Evolutionary conservation across 2,113 vertebrate species (phyloP).

Genomic region (Megaceryle maxima): DNA sequence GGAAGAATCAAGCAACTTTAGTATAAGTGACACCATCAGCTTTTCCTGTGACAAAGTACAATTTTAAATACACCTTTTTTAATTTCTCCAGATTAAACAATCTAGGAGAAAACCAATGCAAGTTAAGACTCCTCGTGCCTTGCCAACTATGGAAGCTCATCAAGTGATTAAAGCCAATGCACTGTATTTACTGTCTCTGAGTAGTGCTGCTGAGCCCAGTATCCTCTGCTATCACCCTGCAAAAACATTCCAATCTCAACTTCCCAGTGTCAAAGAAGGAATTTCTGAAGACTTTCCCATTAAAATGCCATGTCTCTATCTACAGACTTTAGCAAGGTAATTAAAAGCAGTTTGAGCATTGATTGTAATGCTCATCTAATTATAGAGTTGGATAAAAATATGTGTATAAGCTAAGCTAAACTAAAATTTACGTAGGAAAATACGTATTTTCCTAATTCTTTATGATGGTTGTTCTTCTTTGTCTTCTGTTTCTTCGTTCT

Average conservation of each 20-base stretch:
- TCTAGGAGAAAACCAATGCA: conserved; percentile 95
- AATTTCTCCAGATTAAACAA: conserved; percentile 87
- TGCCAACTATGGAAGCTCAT: conserved; percentile 98
- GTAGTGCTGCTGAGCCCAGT: conserved; percentile 94
- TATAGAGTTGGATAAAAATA: neutral
- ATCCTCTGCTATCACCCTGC: conserved; percentile 93
- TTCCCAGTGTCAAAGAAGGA: conserved; percentile 95
- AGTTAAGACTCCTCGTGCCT: conserved; percentile 93
- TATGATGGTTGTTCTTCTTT: neutral
- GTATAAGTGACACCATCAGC: neutral
- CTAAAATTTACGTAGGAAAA: neutral
- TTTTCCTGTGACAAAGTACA: neutral
- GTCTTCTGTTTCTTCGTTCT: neutral
- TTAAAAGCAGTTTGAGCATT: neutral
- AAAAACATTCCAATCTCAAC: conserved; percentile 89
- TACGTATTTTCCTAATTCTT: neutral
- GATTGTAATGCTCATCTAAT: neutral
- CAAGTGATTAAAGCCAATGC: conserved; percentile 98
- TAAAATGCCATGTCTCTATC: conserved; percentile 96
- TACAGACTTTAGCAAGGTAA: conserved; percentile 94
- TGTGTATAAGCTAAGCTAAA: neutral
- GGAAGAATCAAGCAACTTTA: neutral
- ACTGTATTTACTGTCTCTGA: conserved; percentile 92
- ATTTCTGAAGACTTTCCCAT: conserved; percentile 93
- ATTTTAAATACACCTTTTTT: neutral